Conservation (phyloP, 2,113 vertebrate genomes). For the Oreochromis spilurus region DNA sequence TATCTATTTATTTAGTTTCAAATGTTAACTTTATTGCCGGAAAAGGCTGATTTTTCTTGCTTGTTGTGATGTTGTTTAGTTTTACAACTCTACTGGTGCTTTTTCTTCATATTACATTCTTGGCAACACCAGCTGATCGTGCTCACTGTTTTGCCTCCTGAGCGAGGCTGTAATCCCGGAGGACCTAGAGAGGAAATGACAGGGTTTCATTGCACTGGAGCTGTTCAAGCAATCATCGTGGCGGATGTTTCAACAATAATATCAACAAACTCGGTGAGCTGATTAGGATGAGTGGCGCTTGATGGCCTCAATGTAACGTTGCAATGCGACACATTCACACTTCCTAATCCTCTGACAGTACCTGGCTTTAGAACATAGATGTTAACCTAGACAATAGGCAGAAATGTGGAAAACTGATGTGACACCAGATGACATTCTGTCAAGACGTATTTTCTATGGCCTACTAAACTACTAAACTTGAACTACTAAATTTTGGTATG, state of each 20-base stretch:
- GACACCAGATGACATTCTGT: neutral
- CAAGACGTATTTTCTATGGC: neutral
- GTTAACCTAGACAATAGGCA: neutral
- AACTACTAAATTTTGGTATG: neutral
- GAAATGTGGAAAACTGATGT: neutral
- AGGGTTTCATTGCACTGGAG: neutral
- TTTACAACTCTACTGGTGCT: neutral
- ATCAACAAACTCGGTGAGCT: neutral
- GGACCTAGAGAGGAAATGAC: neutral
- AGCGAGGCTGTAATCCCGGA: neutral
- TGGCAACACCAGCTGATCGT: neutral
- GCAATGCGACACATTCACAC: neutral
- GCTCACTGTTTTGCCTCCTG: neutral
- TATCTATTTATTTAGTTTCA: neutral
- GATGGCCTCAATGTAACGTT: accelerated
- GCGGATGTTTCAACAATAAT: neutral
- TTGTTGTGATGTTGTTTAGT: neutral
- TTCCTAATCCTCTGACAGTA: neutral
- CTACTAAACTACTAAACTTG: neutral
- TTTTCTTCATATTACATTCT: neutral
- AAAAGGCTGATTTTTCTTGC: neutral
- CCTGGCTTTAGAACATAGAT: neutral
- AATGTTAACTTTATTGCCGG: accelerated
- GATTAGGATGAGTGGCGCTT: neutral
- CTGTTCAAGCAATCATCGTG: neutral